A percentile compares a stretch with the other conserved stretches of the same genome.
phyloP scores from a whole-genome alignment of 2,113 vertebrate species.

The Rhinopomastus cyanomelas region DNA sequence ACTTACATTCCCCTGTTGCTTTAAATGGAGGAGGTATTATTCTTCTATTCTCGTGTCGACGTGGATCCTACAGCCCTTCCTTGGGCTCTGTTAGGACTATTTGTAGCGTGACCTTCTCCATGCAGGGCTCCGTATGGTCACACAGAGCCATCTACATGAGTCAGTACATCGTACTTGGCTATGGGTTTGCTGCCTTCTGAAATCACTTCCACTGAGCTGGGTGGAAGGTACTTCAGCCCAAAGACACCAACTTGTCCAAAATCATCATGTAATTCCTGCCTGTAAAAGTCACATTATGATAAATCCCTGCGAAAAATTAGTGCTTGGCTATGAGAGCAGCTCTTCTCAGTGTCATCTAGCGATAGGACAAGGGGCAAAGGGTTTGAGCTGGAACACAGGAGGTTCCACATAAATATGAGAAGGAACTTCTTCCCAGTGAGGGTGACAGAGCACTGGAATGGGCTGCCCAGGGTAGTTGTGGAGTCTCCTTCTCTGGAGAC shows the following conservation, averaged over 20 bases:
- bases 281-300: background rate
- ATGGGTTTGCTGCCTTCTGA: background rate
- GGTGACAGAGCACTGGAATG: too few species aligned
- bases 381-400: too few species aligned
- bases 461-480: too few species aligned
- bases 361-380: too few species aligned
- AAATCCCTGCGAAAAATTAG: background rate
- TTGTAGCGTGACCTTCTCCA: constrained; percentile 50
- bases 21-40: constrained; percentile 62
- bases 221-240: background rate
- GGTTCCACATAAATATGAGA: too few species aligned
- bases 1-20: constrained; percentile 56
- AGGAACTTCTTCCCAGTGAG: too few species aligned
- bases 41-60: constrained; percentile 52
- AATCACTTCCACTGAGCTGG: background rate
- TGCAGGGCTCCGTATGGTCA: background rate
- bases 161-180: background rate
- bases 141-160: background rate
- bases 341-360: too few species aligned
- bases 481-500: too few species aligned
- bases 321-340: background rate
- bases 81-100: constrained; percentile 19
- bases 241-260: background rate
- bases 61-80: constrained; percentile 15
- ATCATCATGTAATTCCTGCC: background rate